Evolutionary conservation across 2,797 vertebrate species (phyloP).

Genomic region (Rousettus madagascariensis): DNA sequence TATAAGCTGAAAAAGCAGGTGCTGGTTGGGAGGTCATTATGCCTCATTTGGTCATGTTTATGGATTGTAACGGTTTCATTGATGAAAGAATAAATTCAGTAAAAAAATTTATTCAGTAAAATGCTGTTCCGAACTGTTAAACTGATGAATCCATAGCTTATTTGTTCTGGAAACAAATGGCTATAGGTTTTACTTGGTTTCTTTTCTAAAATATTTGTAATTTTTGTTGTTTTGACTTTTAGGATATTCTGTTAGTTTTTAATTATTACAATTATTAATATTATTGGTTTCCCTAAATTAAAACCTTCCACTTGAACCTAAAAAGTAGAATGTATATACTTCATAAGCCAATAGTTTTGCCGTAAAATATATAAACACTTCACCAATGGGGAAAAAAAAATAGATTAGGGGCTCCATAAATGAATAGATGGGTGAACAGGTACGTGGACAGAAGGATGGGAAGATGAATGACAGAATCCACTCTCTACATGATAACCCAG

Average conservation of each 20-base stretch:
- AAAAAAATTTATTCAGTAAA: background rate
- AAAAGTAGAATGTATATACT: background rate
- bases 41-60: background rate
- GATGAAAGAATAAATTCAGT: background rate
- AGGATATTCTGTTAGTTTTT: background rate
- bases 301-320: background rate
- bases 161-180: background rate
- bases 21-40: background rate
- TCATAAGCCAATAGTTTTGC: background rate
- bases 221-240: background rate
- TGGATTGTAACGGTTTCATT: background rate
- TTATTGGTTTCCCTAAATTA: background rate
- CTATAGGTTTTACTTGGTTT: background rate
- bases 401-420: background rate
- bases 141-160: background rate
- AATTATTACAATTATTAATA: background rate
- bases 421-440: background rate
- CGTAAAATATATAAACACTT: slow-evolving; percentile 1
- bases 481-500: background rate
- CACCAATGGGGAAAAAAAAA: background rate
- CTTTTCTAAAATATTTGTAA: background rate
- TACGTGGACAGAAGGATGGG: no score
- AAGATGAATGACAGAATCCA: background rate
- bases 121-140: background rate
- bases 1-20: background rate